phyloP scores from a whole-genome alignment of 2,888 invertebrate species.

The Drosophila suboccidentalis region DNA sequence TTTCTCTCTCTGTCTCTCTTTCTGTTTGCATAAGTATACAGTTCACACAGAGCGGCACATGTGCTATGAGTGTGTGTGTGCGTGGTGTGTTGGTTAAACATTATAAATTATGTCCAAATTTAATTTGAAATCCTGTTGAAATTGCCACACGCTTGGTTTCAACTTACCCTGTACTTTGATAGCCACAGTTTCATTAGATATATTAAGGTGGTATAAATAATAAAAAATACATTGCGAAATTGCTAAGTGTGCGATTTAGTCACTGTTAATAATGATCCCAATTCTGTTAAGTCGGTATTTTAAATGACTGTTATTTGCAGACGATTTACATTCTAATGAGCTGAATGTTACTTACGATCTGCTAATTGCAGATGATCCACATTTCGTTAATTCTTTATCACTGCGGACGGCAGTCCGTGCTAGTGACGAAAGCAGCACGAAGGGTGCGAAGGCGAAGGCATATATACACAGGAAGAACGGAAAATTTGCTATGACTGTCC shows the following conservation, averaged over 20 bases:
- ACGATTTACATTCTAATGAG: neutral
- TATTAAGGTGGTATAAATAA: neutral
- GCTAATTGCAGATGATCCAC: neutral
- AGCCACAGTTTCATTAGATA: neutral
- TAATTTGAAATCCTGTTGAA: constrained; percentile 65
- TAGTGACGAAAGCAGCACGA: too few relatives aligned
- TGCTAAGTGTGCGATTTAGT: too few relatives aligned
- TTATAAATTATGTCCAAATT: constrained; percentile 72
- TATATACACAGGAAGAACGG: too few relatives aligned
- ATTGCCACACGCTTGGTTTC: constrained; percentile 46
- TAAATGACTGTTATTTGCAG: neutral
- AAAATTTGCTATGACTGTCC: too few relatives aligned
- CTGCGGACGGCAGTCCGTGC: too few relatives aligned
- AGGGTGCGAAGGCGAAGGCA: too few relatives aligned
- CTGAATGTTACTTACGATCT: neutral
- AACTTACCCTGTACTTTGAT: constrained; percentile 16
- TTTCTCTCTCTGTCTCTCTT: constrained; percentile 5
- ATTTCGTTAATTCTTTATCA: too few relatives aligned
- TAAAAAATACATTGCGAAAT: neutral
- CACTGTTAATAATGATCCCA: neutral
- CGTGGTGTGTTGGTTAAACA: constrained; percentile 30
- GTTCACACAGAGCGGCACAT: constrained; percentile 20
- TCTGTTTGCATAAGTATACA: too few relatives aligned
- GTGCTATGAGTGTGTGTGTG: constrained; percentile 12
- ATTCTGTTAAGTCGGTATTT: too few relatives aligned